Base-by-base conservation (phyloP, 1,140 invertebrate species). In the Drepana arcuata region DNA sequence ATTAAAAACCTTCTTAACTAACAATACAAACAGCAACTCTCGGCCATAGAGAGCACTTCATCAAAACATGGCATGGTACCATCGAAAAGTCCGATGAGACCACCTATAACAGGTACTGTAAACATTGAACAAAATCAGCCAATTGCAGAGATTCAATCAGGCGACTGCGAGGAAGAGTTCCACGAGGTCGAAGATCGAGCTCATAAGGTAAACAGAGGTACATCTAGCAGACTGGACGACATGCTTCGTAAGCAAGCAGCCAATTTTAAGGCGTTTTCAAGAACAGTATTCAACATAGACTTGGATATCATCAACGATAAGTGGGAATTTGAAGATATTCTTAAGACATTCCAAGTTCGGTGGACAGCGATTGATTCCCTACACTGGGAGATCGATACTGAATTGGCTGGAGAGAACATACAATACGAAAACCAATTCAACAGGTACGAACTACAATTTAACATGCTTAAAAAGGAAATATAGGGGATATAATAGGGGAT, bases 351-450 rank as follows among this genome's bases (percentile, higher is more conserved):
- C 6, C n/a, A 27, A 11, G 2, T 1, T 13, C 9, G 30, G 4
- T 41, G 38, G 38, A 7, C 14, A 3, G 15, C 24, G 7, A 32
- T 41, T 4, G 38, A 41, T 11, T 15, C 30, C 1, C 15, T 41
- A 1, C 38, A 41, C 11, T 41, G 38, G 38, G 38, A 33, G 12
- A 33, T 41, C 6, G 38, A 41, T 13, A 26, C n/a, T 13, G 38
- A 41, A 12, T 5, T 18, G 9, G 11, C n/a, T 9, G 30, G 21
- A 2, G 30, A 33, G 9, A n/a, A 41, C 7, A 11, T 13, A 2
- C 6, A 16, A 9, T 41, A 41, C n/a, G 14, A 28, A 15, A 14
- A 2, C 10, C 2, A 16, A 12, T 40, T 32, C 32, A 9, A 32
- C 1, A 40, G 7, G 10, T 32, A 41, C 26, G 28, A 41, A 26